Evolutionary conservation across 2,113 vertebrate species (phyloP).

Genomic region (Rhinolophus sinicus): DNA sequence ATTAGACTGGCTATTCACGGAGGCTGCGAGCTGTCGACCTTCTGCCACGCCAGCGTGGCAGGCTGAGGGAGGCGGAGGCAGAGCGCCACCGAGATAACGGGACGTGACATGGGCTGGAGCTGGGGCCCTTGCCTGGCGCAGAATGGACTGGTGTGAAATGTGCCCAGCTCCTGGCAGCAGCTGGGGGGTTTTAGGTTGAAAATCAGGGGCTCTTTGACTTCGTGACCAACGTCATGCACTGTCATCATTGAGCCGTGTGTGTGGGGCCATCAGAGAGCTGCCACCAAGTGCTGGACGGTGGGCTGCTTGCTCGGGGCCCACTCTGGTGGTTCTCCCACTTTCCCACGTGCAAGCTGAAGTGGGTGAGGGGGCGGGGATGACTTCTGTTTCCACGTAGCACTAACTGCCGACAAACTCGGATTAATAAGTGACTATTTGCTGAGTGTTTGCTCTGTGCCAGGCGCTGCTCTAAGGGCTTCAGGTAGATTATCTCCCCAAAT

Average conservation of each 20-base stretch:
- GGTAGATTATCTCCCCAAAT: neutral
- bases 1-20: neutral
- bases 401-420: neutral
- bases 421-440: too few relatives aligned
- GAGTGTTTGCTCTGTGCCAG: neutral
- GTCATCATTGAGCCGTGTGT: neutral
- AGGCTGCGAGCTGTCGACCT: neutral
- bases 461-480: neutral
- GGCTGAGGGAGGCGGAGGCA: neutral
- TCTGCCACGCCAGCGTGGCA: neutral
- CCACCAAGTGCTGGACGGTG: neutral
- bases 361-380: neutral
- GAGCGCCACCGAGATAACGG: neutral
- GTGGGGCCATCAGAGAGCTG: neutral
- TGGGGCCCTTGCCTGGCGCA: neutral
- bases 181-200: slow-evolving; percentile 3
- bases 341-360: neutral
- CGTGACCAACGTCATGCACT: neutral
- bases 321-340: neutral
- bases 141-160: neutral
- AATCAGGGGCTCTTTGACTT: slow-evolving; percentile 7
- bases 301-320: neutral
- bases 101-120: neutral
- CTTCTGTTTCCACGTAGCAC: neutral
- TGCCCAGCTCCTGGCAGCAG: neutral